Base-by-base conservation (phyloP, 92 coral and sea anemone genomes). In the Isaurus tuberculatus region DNA sequence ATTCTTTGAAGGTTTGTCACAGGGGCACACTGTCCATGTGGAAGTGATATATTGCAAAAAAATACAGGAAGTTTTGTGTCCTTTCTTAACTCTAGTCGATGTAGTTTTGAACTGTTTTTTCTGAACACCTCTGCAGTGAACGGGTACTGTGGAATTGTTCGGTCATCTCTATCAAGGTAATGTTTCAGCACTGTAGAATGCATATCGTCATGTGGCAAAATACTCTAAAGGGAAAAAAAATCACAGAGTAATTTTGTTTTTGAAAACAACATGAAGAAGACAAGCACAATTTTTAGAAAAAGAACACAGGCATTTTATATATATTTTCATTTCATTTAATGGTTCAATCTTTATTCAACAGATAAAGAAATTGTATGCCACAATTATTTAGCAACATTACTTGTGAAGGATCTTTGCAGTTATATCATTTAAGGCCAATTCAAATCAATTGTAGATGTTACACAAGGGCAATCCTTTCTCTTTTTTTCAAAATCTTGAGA, bases 41-140 rank as follows among this genome's bases (percentile, higher is more conserved):
- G 64, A 57, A 85, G 85, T 40, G 70, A 17, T 29, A 79, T 75
- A 72, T 92, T 86, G 27, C 83, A 55, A 20, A 55, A 36, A 0
- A 89, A 0, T 22, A 36, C 55, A 15, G 26, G 22, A 13, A 46
- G 6, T 3, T 14, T 44, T 49, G 70, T 73, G 46, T 61, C 73
- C 61, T 40, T 61, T 30, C 9, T 36, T 0, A 65, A 14, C 68
- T 77, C 82, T 25, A 83, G 4, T 61, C 97, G 89, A 46, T 90
- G 66, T 25, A 85, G 78, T 49, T 86, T 88, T 2, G 65, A 43
- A 43, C 85, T 65, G 17, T 80, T 58, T 11, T 85, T 20, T 42
- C 89, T 83, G 26, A 86, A 84, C 42, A 85, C 86, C 65, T 75
- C 92, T 31, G 87, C n/a, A 53, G 89, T 90, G 32, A 83, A 63